phyloP scores from a whole-genome alignment of 2,797 vertebrate genomes.

The Eulemur rubriventer region DNA sequence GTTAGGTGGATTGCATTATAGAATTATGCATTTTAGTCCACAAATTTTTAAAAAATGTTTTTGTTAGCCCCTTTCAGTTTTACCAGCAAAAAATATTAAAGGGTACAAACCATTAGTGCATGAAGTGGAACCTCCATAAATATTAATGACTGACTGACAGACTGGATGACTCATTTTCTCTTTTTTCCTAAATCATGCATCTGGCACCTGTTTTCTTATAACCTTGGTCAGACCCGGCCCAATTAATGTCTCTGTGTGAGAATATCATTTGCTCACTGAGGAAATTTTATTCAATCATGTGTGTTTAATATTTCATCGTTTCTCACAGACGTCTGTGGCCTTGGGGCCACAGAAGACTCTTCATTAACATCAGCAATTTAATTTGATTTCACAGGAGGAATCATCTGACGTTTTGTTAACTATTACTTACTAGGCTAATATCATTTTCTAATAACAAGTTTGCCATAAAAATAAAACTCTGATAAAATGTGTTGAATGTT shows the following conservation, averaged over 20 bases:
- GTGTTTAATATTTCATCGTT: conserved; percentile 45
- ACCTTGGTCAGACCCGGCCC: not conserved
- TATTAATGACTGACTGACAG: not conserved
- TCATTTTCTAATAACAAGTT: conserved; percentile 43
- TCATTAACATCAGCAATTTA: conserved; percentile 33
- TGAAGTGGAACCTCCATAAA: not conserved
- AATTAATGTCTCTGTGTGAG: conserved; percentile 17
- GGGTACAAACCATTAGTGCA: not conserved
- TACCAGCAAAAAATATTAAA: not conserved
- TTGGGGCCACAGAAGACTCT: not conserved
- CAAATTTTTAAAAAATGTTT: not conserved
- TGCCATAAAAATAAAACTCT: conserved; percentile 16
- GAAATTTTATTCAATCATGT: not conserved
- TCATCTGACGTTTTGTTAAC: conserved; percentile 25
- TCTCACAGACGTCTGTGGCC: not conserved
- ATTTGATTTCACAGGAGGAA: conserved; percentile 23
- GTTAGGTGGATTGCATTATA: not conserved
- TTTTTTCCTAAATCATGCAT: not conserved
- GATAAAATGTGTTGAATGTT: conserved; percentile 5
- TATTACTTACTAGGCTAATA: conserved; percentile 9
- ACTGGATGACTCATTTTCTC: not conserved
- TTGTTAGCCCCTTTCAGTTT: not conserved
- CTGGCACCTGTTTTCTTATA: not conserved
- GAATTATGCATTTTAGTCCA: not conserved
- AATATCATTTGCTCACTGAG: conserved; percentile 24